Base-by-base conservation (phyloP, 2,888 invertebrate genomes). In the Thyatira batis region DNA sequence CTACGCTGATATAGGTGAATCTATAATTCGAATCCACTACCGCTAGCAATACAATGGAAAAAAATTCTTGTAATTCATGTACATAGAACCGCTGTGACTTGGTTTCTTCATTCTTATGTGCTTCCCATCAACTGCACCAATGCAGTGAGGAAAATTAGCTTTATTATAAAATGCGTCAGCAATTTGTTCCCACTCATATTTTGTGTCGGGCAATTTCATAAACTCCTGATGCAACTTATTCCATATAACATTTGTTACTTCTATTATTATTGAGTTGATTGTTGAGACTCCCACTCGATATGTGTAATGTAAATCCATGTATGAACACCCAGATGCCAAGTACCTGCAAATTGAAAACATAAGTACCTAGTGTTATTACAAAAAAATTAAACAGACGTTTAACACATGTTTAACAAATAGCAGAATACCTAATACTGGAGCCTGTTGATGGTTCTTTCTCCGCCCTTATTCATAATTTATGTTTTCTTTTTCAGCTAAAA, bases 21-120 rank as follows among this genome's bases (percentile, higher is more conserved):
- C 59, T 56, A 55, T 64, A 67, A 50, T 67, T 52, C 6, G 58
- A 60, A 50, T 65, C 63, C 53, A 65, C 68, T 45, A 69, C 51
- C 49, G 63, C 65, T 56, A 68, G 55, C 56, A 68, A 61, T 60
- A 67, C 51, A 50, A 65, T 62, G 57, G 59, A 63, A 62, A 55
- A 58, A 57, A 60, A 4, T 63, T 62, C 28, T 65, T 63, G 58
- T 65, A 67, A 60, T 67, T 65, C 1, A 61, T 2, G 20, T 53
- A 61, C 52, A 58, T 11, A 44, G 60, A 61, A 13, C 63, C 65
- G 33, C 60, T 58, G 10, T 62, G 58, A 51, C n/a, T 11, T 57
- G 62, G 58, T 55, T 61, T 61, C 57, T 20, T 17, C 56, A 66
- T 50, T 58, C 65, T 27, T 53, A 66, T 66, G 21, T 66, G 65